phyloP scores from a whole-genome alignment of 2,113 vertebrate genomes.

The Apaloderma vittatum region DNA sequence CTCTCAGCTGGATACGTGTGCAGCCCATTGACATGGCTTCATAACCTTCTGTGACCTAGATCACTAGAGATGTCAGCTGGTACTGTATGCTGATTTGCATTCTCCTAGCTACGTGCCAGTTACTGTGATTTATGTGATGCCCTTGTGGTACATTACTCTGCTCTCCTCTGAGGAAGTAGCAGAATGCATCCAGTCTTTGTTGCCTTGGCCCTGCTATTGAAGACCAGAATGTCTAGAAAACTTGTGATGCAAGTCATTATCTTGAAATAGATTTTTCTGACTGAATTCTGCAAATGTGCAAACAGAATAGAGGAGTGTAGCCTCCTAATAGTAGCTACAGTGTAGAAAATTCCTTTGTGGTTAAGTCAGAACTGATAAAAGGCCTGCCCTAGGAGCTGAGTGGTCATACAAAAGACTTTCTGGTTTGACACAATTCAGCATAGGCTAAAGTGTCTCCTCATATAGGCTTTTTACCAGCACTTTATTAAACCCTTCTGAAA shows the following conservation, averaged over 20 bases:
- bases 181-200: not conserved
- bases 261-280: not conserved
- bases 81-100: not conserved
- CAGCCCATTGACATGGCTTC: not conserved
- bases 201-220: not conserved
- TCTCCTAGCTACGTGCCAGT: not conserved
- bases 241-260: not conserved
- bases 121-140: not conserved
- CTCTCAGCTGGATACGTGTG: not conserved
- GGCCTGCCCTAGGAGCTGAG: not conserved
- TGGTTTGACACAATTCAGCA: not conserved
- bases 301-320: not conserved
- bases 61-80: not conserved
- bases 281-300: not conserved
- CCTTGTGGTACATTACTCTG: not conserved
- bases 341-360: not conserved
- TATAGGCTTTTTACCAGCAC: not conserved
- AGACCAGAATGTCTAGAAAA: not conserved
- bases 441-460: not conserved
- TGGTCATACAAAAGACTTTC: not conserved
- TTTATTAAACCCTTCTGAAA: not conserved
- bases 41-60: not conserved
- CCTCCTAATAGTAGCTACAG: not conserved
- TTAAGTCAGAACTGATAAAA: constrained; percentile 25
- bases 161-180: not conserved